Base-by-base conservation (phyloP, 2,888 invertebrate genomes). In the Saturnia japonica region DNA sequence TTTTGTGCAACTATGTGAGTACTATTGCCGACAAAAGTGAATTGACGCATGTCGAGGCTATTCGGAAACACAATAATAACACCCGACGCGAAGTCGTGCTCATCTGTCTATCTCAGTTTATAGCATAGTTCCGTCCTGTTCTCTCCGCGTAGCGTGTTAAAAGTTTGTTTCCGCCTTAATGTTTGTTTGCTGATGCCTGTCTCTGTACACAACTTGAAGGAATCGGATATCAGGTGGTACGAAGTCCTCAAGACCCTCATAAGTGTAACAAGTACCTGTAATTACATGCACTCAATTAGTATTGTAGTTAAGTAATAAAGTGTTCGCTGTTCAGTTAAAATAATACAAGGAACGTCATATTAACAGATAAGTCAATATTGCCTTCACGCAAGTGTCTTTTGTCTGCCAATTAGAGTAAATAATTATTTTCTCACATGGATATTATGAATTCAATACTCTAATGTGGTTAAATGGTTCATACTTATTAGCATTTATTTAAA, bases 311-410 rank as follows among this genome's bases (percentile, higher is more conserved):
- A 40, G 64, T 40, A n/a, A n/a, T n/a, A 64, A 2, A 40, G 9
- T 64, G n/a, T 64, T 40, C 64, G 40, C 64, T 40, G 40, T 64
- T 64, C 40, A 28, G 14, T 64, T 64, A 40, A n/a, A n/a, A 64
- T n/a, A 28, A 45, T 67, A 11, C 34, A 68, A 68, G 19, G 28
- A 19, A 28, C 28, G 19, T 40, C n/a, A 54, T 22, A 19, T 11
- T n/a, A 40, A 62, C 64, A 68, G 19, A n/a, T n/a, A n/a, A 72
- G 69, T 64, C 64, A 64, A 62, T 70, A 70, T 62, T 70, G 73
- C 73, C 73, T 73, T 73, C 69, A 69, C 40, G 73, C 69, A 71
- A 73, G 73, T 73, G 71, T 73, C 72, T 73, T n/a, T 72, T 71
- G 51, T 69, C 68, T 67, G 68, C 71, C 70, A 62, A 62, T 71